Base-by-base conservation (phyloP, 2,797 vertebrate species). In the Pitangus sulphuratus region DNA sequence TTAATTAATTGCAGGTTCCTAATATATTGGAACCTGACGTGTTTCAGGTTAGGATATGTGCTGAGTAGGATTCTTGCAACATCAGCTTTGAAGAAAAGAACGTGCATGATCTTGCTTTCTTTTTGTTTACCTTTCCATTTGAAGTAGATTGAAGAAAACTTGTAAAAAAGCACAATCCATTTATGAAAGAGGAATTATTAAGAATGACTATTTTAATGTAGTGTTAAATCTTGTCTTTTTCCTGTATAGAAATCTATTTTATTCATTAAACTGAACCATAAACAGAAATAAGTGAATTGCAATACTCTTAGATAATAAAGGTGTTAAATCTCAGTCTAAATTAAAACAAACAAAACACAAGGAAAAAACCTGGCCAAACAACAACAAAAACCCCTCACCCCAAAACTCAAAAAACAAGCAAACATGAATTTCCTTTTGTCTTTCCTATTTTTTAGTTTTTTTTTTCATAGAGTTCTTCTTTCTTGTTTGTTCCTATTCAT, bases 381-480 rank as follows among this genome's bases (percentile, higher is more conserved):
- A 21, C 4, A 12, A 5, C 3, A 30, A 30, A 50, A 45, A 17
- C 30, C 8, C 2, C 1, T 37, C 1, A 31, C 1, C 3, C 2
- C 12, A 30, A 66, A 72, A 30, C 4, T 0, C 8, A 25, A 28
- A 12, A 56, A 42, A 24, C 6, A 56, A 47, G 9, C 2, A 80
- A 80, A 58, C 4, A 25, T 22, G 8, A 42, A 33, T 60, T 86
- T 84, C 20, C 4, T 65, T 87, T 77, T 68, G 8, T 83, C 33
- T 84, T 78, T 71, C 28, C 24, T 15, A 24, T 9, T 42, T 68
- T 74, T 69, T 42, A 53, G 7, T 4, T 20, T 21, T 60, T 58
- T 50, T 4, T 37, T 76, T 16, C 1, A 21, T 61, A 71, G 5
- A 48, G 4, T 28, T 66, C 82, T 82, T 69, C 39, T 76, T 74